Percentiles rank a stretch among this genome's conserved stretches.
phyloP scores from a whole-genome alignment of 2,888 invertebrate genomes.

The Caenorhabditis sp. region DNA sequence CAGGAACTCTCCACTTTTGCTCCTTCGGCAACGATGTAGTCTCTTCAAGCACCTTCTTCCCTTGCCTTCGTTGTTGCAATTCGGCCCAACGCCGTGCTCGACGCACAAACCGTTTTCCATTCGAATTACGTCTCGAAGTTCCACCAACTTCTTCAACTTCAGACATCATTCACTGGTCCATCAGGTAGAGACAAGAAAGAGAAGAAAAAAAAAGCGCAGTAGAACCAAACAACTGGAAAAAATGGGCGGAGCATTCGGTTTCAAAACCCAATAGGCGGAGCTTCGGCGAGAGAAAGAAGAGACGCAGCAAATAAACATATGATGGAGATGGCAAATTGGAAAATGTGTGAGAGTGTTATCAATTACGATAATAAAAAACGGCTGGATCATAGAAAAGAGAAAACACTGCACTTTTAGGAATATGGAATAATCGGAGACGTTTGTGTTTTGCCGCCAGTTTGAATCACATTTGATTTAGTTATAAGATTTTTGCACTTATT shows the following conservation, averaged over 20 bases:
- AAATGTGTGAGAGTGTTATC: neutral
- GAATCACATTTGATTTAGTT: too few relatives aligned
- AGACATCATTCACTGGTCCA: neutral
- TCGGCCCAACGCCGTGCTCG: slow-evolving; percentile 61
- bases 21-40: slow-evolving; percentile 2
- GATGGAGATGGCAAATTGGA: neutral
- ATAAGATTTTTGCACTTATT: too few relatives aligned
- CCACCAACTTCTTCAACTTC: neutral
- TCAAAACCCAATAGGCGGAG: slow-evolving; percentile 10
- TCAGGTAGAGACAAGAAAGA: neutral
- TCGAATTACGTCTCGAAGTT: slow-evolving; percentile 71
- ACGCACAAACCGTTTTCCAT: slow-evolving; percentile 76
- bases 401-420: too few relatives aligned
- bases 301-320: neutral
- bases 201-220: slow-evolving; percentile 3
- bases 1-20: slow-evolving; percentile 25
- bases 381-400: slow-evolving; percentile 7
- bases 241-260: slow-evolving; percentile 22
- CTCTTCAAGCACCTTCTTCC: slow-evolving; percentile 19
- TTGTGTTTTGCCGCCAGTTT: too few relatives aligned
- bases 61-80: slow-evolving; percentile 48
- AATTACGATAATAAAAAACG: slow-evolving; percentile 4
- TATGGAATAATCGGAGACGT: too few relatives aligned
- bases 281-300: neutral
- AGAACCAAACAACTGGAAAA: slow-evolving; percentile 3